Base-by-base conservation (phyloP, 2,888 invertebrate genomes). In the Pandemis cinnamomeana region DNA sequence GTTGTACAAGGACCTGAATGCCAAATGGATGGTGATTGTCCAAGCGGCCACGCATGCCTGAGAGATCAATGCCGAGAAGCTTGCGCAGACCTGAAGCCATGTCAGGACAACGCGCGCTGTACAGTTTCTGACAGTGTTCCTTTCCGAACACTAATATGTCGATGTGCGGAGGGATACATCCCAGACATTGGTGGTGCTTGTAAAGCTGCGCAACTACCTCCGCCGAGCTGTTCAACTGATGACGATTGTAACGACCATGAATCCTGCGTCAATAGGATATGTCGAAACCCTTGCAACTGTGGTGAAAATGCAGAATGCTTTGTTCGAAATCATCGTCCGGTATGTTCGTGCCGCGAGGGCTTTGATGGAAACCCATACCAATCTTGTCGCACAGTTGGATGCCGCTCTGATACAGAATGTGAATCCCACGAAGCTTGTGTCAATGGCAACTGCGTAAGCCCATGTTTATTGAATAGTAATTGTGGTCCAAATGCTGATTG, bases 361-460 rank as follows among this genome's bases (percentile, higher is more conserved):
- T 97, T 95, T 84, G 97, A 97, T 84, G 98, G 98, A 63, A 97
- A 98, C 90, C 98, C 98, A 3, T 97, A 98, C 84, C 95, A 96
- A 48, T 95, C 95, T 67, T 98, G 98, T 86, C 95, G 96, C 81
- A 95, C 96, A 36, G 96, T 98, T 51, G 98, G 98, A 58, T 98
- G 98, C 86, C 95, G 96, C 76, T 95, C 96, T 7, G 96, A 98
- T 85, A 96, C 97, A 0, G 98, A 98, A 86, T 98, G 98, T 86
- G 96, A 96, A 79, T 96, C 96, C 5, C 96, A 96, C 79, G 96
- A 97, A 87, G 97, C 97, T 71, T 98, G 98, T 84, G 92, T 97
- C 53, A 98, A 98, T 85, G 96, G 96, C 76, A 97, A 97, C 84
- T 98, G 98, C 86, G 95, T 98, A 69, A 97, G 97, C 86, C 98